These are phyloP conservation scores for Blastobasis adustella DNA, from an alignment of 2,888 invertebrate genomes.

Conservation along the genomic window DNA sequence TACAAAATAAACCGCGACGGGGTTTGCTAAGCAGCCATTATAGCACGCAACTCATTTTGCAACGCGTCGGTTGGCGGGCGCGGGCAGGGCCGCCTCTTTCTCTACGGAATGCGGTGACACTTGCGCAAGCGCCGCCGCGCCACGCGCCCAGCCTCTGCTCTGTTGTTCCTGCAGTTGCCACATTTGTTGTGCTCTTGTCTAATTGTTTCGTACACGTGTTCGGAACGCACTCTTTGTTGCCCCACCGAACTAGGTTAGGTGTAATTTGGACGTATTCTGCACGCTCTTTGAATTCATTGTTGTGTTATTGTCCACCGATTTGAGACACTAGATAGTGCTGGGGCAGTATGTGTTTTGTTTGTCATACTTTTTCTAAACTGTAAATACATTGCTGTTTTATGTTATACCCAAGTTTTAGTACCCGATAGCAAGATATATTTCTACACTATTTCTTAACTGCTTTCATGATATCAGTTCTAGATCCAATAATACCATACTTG, in stretches of 20 bases:
- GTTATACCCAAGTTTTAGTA: too few species aligned
- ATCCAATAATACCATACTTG: too few species aligned
- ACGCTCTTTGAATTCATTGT: too few species aligned
- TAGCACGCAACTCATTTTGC: constrained; percentile 40
- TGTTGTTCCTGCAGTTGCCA: constrained; percentile 19
- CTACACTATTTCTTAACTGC: too few species aligned
- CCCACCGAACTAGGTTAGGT: constrained; percentile 11
- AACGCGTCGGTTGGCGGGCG: constrained; percentile 32
- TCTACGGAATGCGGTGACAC: constrained; percentile 44
- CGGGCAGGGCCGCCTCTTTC: constrained; percentile 56
- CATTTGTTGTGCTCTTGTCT: constrained; percentile 27
- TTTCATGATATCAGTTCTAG: too few species aligned
- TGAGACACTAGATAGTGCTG: too few species aligned
- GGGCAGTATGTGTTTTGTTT: too few species aligned
- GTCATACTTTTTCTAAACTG: too few species aligned
- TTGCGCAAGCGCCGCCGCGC: constrained; percentile 3
- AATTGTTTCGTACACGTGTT: constrained; percentile 26
- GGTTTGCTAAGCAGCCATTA: constrained; percentile 48
- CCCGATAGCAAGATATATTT: too few species aligned
- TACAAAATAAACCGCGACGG: constrained; percentile 47
- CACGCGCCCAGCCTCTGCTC: constrained; percentile 17
- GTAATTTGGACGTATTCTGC: too few species aligned
- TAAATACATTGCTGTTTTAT: too few species aligned
- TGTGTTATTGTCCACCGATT: too few species aligned
- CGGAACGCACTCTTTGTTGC: constrained; percentile 14